A percentile compares a stretch with the other conserved stretches of the same genome.
These are phyloP conservation scores for Temnothorax rugatulus DNA, from an alignment of 2,888 invertebrate genomes.

Conservation along the genomic window DNA sequence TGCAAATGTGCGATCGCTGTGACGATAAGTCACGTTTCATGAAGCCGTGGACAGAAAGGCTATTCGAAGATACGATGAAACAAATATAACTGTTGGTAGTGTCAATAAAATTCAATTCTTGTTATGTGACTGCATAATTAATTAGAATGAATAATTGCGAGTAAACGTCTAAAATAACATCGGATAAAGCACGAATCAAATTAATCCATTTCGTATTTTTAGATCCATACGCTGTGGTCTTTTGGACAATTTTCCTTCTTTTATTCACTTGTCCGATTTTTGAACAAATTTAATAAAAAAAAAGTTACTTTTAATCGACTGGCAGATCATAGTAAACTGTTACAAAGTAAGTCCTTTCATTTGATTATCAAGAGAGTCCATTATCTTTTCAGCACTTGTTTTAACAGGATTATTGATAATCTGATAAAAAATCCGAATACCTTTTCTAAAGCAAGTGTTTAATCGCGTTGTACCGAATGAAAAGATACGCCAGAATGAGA, in stretches of 20 bases:
- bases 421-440: neutral
- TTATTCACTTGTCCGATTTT: neutral
- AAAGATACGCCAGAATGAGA: neutral
- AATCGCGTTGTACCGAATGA: slow-evolving; percentile 4
- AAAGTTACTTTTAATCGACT: slow-evolving; percentile 50
- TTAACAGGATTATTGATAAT: slow-evolving; percentile 21
- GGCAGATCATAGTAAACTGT: slow-evolving; percentile 72
- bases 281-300: slow-evolving; percentile 26
- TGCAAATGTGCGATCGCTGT: slow-evolving; percentile 9
- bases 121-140: slow-evolving; percentile 52
- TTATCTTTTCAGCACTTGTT: slow-evolving; percentile 73
- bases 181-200: slow-evolving; percentile 50
- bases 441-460: neutral
- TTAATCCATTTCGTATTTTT: slow-evolving; percentile 59
- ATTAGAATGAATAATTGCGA: slow-evolving; percentile 58
- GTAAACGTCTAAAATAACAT: slow-evolving; percentile 37
- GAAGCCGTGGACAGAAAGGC: slow-evolving; percentile 29
- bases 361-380: slow-evolving; percentile 59
- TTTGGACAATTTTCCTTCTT: neutral
- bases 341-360: slow-evolving; percentile 62
- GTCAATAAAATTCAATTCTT: slow-evolving; percentile 60
- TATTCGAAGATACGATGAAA: slow-evolving; percentile 44
- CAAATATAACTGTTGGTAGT: slow-evolving; percentile 36
- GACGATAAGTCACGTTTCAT: slow-evolving; percentile 50
- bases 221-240: slow-evolving; percentile 23